Evolutionary conservation across 2,113 vertebrate genomes (phyloP), one percentile per base, ranked within the genome.

Genomic region (Craseonycteris thonglongyai): DNA sequence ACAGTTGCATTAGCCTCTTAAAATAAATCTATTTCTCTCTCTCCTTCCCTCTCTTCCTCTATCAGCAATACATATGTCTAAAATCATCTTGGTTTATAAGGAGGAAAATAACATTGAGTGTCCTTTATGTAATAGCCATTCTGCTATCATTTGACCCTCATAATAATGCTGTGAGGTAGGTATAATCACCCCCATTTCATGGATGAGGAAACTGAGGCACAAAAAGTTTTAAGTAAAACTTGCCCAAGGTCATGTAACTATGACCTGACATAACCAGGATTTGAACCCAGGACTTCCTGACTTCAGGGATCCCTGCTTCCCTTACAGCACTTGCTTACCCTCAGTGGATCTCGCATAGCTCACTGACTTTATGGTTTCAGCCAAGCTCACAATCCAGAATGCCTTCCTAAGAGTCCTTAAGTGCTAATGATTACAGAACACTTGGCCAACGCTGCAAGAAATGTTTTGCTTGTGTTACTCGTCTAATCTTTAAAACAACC

Each of bases 31-130:
- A 19, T 6, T 22, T 69, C 49, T 75, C n/a, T 30, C 3, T 19
- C 40, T 15, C 5, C 66, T 18, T 76, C 49, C 3, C 14, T 78
- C 33, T 65, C 22, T 42, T 5, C 40, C 21, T 38, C n/a, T n/a
- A n/a, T n/a, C n/a, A 16, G 33, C n/a, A 10, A 75, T n/a, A 51
- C 66, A 35, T 66, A 42, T 56, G 14, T 88, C 54, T 26, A 56
- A 59, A 95, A 82, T 63, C 49, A 93, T 42, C n/a, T 47, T 90
- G 54, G 7, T 63, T 76, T 84, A 80, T 87, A 92, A 92, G 22
- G 30, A 84, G 79, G 78, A 93, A 75, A 91, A 54, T 40, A 33
- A 75, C 72, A 76, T 24, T 16, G 33, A 93, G 19, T 28, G 13
- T 40, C 54, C 80, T 35, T 59, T 93, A 16, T 56, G 18, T 51